Conservation (phyloP, 2,113 vertebrate genomes). For the Ictalurus furcatus region DNA sequence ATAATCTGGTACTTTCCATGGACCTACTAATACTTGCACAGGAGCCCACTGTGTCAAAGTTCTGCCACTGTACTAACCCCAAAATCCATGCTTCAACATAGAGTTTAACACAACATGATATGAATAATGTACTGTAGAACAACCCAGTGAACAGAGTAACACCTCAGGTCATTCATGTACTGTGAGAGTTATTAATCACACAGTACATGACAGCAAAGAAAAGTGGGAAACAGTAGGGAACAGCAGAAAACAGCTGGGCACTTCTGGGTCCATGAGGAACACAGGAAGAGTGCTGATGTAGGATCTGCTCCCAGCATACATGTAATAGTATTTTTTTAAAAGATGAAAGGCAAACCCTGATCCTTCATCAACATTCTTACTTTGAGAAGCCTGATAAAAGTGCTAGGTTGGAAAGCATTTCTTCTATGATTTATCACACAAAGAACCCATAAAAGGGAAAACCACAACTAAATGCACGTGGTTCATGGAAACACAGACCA, state of each 20-base stretch:
- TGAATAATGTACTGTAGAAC: slow-evolving; percentile 9
- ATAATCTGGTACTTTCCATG: neutral
- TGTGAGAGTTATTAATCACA: slow-evolving; percentile 16
- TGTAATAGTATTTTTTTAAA: neutral
- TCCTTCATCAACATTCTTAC: slow-evolving; percentile 6
- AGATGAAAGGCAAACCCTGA: slow-evolving; percentile 18
- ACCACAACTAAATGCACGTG: neutral
- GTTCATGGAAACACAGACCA: neutral
- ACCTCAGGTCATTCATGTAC: neutral
- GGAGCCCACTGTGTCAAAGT: neutral
- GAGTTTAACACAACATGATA: neutral
- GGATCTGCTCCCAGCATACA: slow-evolving; percentile 10
- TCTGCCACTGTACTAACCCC: neutral
- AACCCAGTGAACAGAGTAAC: slow-evolving; percentile 10
- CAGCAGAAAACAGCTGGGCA: neutral
- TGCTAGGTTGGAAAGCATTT: neutral
- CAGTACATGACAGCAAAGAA: neutral
- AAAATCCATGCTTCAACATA: neutral
- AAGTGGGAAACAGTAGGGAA: neutral
- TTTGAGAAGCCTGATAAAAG: slow-evolving; percentile 11
- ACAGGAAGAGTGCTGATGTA: neutral
- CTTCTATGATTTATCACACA: slow-evolving; percentile 10
- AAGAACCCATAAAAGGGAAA: neutral
- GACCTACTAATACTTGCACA: neutral
- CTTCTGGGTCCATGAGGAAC: neutral